Evolutionary conservation across 2,113 vertebrate genomes (phyloP).

Genomic region (Campylomormyrus tamandua): DNA sequence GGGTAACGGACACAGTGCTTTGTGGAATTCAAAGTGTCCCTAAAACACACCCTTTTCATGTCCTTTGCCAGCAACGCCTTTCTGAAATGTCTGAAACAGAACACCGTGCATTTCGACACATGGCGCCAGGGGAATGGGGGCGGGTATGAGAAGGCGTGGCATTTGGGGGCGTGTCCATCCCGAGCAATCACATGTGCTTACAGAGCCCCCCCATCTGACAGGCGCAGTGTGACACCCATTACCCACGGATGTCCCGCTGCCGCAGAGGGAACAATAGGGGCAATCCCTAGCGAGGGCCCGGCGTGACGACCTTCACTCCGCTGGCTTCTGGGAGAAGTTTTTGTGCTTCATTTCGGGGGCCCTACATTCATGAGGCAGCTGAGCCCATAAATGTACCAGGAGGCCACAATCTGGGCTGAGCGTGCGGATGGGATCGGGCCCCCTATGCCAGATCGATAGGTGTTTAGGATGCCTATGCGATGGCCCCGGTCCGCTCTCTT

Average conservation of each 20-base stretch:
- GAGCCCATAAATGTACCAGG: slow-evolving; percentile 44
- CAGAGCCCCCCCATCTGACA: slow-evolving; percentile 47
- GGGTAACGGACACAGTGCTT: neutral
- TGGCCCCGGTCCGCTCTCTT: neutral
- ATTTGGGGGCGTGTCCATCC: neutral
- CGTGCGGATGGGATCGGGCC: slow-evolving; percentile 19
- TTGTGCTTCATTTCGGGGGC: slow-evolving; percentile 35
- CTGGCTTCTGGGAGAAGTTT: slow-evolving; percentile 30
- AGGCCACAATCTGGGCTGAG: slow-evolving; percentile 25
- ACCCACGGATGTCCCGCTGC: slow-evolving; percentile 28
- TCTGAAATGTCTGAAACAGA: neutral
- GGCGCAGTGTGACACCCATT: slow-evolving; percentile 60
- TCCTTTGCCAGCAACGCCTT: neutral
- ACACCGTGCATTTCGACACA: slow-evolving; percentile 23
- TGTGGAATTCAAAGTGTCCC: neutral
- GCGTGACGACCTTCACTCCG: slow-evolving; percentile 58
- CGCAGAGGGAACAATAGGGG: slow-evolving; percentile 49
- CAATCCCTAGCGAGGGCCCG: slow-evolving; percentile 49
- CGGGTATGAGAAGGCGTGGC: neutral
- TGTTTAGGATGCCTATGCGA: slow-evolving; percentile 9
- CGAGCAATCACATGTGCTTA: slow-evolving; percentile 47
- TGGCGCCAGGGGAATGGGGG: slow-evolving; percentile 18
- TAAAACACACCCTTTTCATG: neutral
- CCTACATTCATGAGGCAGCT: slow-evolving; percentile 59
- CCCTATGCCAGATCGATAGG: slow-evolving; percentile 27